Evolutionary conservation across 2,888 invertebrate genomes (phyloP), one percentile per base, ranked within the genome.

Genomic region (Drosophila testacea): DNA sequence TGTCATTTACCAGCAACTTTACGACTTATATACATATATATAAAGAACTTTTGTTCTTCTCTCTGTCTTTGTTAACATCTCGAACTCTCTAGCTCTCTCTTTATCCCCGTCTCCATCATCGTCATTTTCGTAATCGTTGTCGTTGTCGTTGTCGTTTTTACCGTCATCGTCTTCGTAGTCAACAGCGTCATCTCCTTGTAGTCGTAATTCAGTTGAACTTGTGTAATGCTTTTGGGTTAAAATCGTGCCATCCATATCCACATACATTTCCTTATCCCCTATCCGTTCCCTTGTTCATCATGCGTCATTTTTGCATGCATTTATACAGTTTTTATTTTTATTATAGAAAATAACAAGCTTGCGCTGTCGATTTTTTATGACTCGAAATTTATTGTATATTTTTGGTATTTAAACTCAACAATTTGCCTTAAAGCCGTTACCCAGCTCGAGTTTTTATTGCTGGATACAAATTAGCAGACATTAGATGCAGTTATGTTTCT

Each of bases 1-100:
- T 89, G 84, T 88, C 78, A 86, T 88, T 88, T 88, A 81, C 82
- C 69, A 79, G 73, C 63, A 71, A 79, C 77, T 87, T 89, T 86
- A 86, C 87, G 89, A 89, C 80, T 78, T 69, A 78, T 81, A 83
- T 82, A 77, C 64, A 72, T 13, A 13, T 47, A 32, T 30, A 6
- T 13, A 28, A 30, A 28, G 13, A 46, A 62, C 73, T 77, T 54
- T 65, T 54, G 57, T 63, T 48, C 34, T 41, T 62, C 22, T 57
- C 52, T 46, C 50, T 11, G 16, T 34, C 22, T 34, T 32, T 36
- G 44, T 32, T 16, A 22, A 39, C 32, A 38, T 16, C 9, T 16
- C 30, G 30, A 16, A 7, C 4, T 13, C 6, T 30, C 48, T 44
- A 30, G 41, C 36, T 13, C 10, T 11, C 5, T n/a, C n/a, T 16